Percentiles rank a stretch among this genome's conserved stretches.
These are phyloP conservation scores for Rostratula benghalensis DNA, from an alignment of 2,113 vertebrate species.

Conservation along the genomic window DNA sequence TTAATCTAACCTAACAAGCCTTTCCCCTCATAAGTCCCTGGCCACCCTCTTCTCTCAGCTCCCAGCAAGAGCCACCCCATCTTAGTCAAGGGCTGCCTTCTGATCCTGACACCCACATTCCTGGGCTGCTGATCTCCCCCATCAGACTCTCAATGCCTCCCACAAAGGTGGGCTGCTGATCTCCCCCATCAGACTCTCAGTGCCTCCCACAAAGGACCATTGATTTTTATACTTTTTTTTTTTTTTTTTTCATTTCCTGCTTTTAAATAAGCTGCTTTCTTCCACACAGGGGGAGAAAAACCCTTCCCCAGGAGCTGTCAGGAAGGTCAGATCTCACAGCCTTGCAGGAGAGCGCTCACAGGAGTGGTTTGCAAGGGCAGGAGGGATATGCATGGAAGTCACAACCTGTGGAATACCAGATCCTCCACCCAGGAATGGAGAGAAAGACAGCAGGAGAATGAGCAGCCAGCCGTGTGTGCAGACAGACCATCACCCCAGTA, in stretches of 20 bases:
- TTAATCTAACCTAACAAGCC: neutral
- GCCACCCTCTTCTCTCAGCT: neutral
- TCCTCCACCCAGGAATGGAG: neutral
- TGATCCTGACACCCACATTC: neutral
- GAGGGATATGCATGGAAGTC: rapidly evolving
- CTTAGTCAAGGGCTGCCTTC: neutral
- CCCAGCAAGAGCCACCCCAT: neutral
- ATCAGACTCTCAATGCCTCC: neutral
- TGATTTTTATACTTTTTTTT: neutral
- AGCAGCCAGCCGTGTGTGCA: neutral
- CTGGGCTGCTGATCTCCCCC: neutral
- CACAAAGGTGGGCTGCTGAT: neutral
- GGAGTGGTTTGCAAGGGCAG: neutral
- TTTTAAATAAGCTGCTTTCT: neutral
- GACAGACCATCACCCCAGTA: neutral
- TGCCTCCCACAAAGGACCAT: neutral
- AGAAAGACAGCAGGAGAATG: neutral
- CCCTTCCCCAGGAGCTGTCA: neutral
- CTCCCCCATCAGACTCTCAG: neutral
- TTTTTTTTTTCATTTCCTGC: neutral
- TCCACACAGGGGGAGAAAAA: neutral
- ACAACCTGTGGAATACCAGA: neutral
- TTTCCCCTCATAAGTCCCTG: neutral
- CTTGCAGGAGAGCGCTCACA: neutral
- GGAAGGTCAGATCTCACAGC: neutral